Base-by-base conservation (phyloP, 2,888 invertebrate species). In the Lasioglossum malachurum region DNA sequence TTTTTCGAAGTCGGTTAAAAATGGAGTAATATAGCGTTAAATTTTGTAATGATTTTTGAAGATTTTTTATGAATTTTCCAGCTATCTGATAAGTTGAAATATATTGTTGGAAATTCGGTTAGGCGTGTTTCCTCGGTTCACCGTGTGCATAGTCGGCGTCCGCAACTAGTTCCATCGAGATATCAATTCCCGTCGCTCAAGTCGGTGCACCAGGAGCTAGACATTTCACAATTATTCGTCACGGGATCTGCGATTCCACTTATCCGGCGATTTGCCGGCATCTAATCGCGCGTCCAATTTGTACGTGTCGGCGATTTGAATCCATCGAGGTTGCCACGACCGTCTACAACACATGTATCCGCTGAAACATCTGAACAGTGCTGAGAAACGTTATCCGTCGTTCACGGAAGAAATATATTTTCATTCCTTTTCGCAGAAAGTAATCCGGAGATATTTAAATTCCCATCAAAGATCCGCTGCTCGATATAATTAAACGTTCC, bases 211-310 rank as follows among this genome's bases (percentile, higher is more conserved):
- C 38, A 69, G 49, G 60, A 38, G 84, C 57, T 76, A 41, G 72
- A 76, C 73, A 67, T 75, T 71, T 16, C 79, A 44, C 76, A n/a
- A 85, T 82, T 71, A 75, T 82, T 75, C 78, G 41, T 64, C 71
- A 38, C 44, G 72, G 12, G 35, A 44, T 12, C 64, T n/a, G 64
- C 57, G 74, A 84, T 80, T 84, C 79, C 80, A 80, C 76, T 86
- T 84, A 80, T 75, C 86, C 71, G 64, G 44, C 85, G 80, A 84
- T 86, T 86, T 80, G 74, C 78, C 14, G 75, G 38, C 80, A 71
- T 77, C 78, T 80, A 75, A 86, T 84, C 75, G 80, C 2, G 31
- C 77, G 71, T 74, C 23, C 80, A 80, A 86, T 80, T 86, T 85
- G 38, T 78, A 78, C 75, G 80, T 60, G 73, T 71, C 80, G 80